Conservation (phyloP, 1,140 invertebrate species). For the Babylonia areolata region DNA sequence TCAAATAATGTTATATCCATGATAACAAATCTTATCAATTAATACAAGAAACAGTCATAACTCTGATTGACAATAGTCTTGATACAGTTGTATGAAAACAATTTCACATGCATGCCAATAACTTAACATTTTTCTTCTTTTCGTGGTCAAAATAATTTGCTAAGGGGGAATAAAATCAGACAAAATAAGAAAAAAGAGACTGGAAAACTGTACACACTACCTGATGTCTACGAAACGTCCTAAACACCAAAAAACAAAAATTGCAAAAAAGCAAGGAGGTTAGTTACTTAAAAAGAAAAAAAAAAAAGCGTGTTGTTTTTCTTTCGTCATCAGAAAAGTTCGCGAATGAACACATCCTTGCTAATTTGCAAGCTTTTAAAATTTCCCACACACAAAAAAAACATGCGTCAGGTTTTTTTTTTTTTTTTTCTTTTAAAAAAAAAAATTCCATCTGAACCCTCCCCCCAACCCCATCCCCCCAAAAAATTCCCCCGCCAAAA, state of each 20-base stretch:
- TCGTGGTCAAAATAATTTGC: background rate
- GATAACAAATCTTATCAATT: too few relatives aligned
- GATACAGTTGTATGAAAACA: too few relatives aligned
- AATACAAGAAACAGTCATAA: too few relatives aligned
- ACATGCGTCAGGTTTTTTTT: too few relatives aligned
- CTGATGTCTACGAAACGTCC: conserved; percentile 27
- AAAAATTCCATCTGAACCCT: too few relatives aligned
- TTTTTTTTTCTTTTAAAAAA: too few relatives aligned
- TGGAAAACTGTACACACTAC: conserved; percentile 13
- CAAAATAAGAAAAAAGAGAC: background rate
- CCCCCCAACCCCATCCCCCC: too few relatives aligned
- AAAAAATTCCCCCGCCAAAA: background rate
- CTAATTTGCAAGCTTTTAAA: background rate
- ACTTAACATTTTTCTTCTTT: background rate
- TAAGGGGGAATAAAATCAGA: background rate
- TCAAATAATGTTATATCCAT: too few relatives aligned
- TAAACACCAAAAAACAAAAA: conserved; percentile 1
- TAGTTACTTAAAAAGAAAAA: background rate
- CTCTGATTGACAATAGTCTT: too few relatives aligned
- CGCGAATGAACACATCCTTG: conserved; percentile 3
- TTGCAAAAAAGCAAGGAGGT: conserved; percentile 27
- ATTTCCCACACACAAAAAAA: too few relatives aligned
- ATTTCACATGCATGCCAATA: background rate
- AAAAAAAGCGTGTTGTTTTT: background rate
- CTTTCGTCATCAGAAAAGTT: background rate